Conservation (phyloP, 2,888 invertebrate species). For the Acanthosepion lycidas region DNA sequence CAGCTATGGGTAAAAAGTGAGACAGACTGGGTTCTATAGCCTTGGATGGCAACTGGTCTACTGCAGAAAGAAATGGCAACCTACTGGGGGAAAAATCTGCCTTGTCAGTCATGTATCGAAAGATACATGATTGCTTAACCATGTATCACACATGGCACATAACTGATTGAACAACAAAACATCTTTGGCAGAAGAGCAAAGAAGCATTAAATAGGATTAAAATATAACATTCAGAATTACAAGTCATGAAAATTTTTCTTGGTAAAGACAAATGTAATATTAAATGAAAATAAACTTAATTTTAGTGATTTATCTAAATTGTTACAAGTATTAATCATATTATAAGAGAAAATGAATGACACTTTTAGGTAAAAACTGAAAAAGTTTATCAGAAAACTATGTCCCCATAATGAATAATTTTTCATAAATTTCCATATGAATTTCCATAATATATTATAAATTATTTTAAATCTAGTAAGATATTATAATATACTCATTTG, state of each 20-base stretch:
- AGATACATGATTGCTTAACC: no score
- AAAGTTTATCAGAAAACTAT: not conserved
- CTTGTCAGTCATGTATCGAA: no score
- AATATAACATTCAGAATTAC: not conserved
- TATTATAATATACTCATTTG: not conserved
- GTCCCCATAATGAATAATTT: not conserved
- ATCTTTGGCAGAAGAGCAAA: not conserved
- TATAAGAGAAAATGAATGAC: not conserved
- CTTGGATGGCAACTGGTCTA: no score
- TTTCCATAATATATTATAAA: not conserved
- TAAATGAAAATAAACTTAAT: not conserved
- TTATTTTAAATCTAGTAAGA: not conserved
- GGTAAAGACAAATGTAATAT: not conserved
- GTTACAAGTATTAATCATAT: not conserved
- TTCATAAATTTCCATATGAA: not conserved
- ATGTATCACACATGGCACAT: no score
- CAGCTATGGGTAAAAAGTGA: no score
- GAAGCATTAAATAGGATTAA: not conserved
- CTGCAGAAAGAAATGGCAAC: no score
- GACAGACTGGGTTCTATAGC: no score
- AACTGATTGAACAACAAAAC: not conserved
- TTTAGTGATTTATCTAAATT: not conserved
- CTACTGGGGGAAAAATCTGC: no score
- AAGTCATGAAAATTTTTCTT: not conserved
- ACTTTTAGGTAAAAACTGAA: not conserved